Percentiles rank a stretch among this genome's conserved stretches.
phyloP scores from a whole-genome alignment of 2,888 invertebrate species.

The Eupeodes luniger region DNA sequence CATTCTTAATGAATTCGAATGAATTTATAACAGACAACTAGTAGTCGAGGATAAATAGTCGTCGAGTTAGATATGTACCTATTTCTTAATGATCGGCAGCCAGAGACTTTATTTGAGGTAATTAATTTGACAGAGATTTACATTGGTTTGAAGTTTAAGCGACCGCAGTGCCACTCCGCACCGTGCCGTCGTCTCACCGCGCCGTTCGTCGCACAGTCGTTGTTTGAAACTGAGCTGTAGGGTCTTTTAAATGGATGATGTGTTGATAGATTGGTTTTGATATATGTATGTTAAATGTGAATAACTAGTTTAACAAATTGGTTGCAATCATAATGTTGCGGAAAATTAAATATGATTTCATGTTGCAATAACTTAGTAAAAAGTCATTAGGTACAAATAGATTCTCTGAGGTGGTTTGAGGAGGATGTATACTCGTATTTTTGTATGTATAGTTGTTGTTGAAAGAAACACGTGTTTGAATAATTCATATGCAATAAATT shows the following conservation, averaged over 20 bases:
- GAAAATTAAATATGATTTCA: slow-evolving; percentile 49
- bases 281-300: slow-evolving; percentile 19
- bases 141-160: slow-evolving; percentile 19
- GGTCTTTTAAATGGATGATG: slow-evolving; percentile 61
- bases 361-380: slow-evolving; percentile 28
- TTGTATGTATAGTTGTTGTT: not conserved
- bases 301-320: slow-evolving; percentile 56
- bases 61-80: not conserved
- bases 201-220: too few species aligned
- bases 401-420: not conserved
- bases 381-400: slow-evolving; percentile 5
- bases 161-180: not conserved
- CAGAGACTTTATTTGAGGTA: slow-evolving; percentile 60
- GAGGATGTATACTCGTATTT: not conserved
- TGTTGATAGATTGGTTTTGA: slow-evolving; percentile 63
- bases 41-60: slow-evolving; percentile 49
- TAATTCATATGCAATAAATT: slow-evolving; percentile 1
- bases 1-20: slow-evolving; percentile 64
- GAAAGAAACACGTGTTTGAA: slow-evolving; percentile 12
- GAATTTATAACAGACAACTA: slow-evolving; percentile 62
- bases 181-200: too few species aligned
- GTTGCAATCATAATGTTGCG: slow-evolving; percentile 33
- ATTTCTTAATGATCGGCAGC: slow-evolving; percentile 61
- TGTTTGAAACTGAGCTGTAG: not conserved
- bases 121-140: slow-evolving; percentile 74